phyloP scores from a whole-genome alignment of 2,797 vertebrate genomes.

The Helicolenus hilgendorfi region DNA sequence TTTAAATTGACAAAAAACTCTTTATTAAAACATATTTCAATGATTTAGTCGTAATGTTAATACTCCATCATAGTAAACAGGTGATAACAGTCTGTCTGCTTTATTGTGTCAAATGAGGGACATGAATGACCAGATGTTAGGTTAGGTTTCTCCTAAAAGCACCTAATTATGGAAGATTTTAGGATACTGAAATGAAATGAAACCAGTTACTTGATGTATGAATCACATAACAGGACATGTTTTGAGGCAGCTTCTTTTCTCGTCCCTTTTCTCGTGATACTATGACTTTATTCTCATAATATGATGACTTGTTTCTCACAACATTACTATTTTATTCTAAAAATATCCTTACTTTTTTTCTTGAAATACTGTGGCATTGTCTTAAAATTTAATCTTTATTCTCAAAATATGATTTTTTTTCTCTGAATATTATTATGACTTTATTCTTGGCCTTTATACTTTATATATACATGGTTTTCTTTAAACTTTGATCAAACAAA shows the following conservation, averaged over 20 bases:
- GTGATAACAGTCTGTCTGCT: background rate
- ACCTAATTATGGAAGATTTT: background rate
- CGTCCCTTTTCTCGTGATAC: background rate
- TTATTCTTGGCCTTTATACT: background rate
- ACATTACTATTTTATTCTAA: background rate
- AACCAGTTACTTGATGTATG: background rate
- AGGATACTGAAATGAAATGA: background rate
- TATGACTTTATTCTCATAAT: background rate
- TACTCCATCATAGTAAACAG: background rate
- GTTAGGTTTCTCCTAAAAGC: background rate
- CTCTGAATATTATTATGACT: background rate
- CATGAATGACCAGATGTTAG: background rate
- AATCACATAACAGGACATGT: background rate
- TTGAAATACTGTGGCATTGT: background rate
- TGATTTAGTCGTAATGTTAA: background rate
- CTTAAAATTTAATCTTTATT: background rate
- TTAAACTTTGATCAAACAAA: background rate
- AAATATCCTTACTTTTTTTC: background rate
- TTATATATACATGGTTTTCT: background rate
- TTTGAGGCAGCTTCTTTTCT: background rate
- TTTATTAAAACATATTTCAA: background rate
- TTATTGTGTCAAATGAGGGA: background rate
- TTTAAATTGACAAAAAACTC: background rate
- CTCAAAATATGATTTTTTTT: background rate
- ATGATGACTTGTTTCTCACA: background rate